These are phyloP conservation scores for Timema podura DNA, from an alignment of 2,888 invertebrate species.

Conservation along the genomic window DNA sequence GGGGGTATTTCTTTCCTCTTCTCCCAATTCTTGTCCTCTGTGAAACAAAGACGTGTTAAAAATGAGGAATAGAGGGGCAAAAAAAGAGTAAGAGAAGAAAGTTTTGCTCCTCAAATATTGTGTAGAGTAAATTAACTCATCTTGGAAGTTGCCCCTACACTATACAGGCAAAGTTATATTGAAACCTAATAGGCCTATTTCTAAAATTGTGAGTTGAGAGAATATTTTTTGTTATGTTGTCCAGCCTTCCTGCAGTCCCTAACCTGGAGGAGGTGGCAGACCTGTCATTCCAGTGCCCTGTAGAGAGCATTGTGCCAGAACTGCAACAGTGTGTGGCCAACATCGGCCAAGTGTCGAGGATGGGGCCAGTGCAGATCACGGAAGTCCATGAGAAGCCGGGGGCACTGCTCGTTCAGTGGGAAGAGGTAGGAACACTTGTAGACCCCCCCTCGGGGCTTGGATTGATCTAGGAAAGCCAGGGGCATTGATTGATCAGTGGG, in stretches of 20 bases:
- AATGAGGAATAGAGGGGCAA: background rate
- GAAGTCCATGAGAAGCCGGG: constrained; percentile 51
- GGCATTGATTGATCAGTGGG: too few species aligned
- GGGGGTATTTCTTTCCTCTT: background rate
- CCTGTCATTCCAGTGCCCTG: constrained; percentile 49
- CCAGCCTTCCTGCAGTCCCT: constrained; percentile 54
- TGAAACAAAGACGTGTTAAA: background rate
- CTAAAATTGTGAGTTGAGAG: too few species aligned
- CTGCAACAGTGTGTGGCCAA: constrained; percentile 35
- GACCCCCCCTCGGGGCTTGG: background rate
- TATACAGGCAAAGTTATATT: too few species aligned
- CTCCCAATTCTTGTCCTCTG: background rate
- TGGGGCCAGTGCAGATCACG: constrained; percentile 48
- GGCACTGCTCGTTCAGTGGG: constrained; percentile 52
- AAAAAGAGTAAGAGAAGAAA: background rate
- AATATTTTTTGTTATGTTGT: constrained; percentile 19
- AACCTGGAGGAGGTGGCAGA: constrained; percentile 53
- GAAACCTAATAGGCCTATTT: too few species aligned
- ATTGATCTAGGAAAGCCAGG: background rate
- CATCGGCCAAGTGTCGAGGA: constrained; percentile 40
- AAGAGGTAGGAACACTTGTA: constrained; percentile 40
- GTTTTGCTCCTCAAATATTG: background rate
- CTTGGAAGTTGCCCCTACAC: too few species aligned
- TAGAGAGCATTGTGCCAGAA: constrained; percentile 40
- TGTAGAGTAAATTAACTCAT: too few species aligned